Evolutionary conservation across 2,888 invertebrate species (phyloP).

Genomic region (Podabrus alpinus): DNA sequence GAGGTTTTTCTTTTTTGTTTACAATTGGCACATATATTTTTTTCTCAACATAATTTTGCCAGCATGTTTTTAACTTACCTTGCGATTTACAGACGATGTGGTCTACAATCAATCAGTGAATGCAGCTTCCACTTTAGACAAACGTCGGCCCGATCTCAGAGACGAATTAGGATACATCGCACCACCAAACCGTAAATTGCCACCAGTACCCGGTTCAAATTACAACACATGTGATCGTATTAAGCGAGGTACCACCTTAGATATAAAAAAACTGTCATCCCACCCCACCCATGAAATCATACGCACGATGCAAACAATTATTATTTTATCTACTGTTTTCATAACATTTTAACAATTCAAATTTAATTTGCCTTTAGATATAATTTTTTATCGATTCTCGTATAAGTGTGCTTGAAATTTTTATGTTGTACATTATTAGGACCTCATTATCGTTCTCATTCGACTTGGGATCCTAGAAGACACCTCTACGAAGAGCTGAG

Average conservation of each 20-base stretch:
- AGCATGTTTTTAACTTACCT: not conserved
- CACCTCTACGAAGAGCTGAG: constrained; percentile 90
- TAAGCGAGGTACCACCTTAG: constrained; percentile 90
- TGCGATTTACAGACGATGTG: constrained; percentile 73
- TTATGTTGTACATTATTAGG: constrained; percentile 46
- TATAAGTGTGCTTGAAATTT: constrained; percentile 33
- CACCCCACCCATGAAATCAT: constrained; percentile 19
- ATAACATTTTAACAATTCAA: not conserved
- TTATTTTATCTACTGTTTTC: constrained; percentile 5
- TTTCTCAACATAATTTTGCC: not conserved
- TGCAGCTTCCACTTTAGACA: constrained; percentile 72
- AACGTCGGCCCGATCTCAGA: constrained; percentile 79
- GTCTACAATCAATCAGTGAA: constrained; percentile 87
- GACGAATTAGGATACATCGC: constrained; percentile 93
- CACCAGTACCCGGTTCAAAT: constrained; percentile 90
- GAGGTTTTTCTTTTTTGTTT: not conserved
- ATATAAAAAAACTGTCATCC: constrained; percentile 63
- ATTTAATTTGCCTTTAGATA: not conserved
- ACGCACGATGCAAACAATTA: constrained; percentile 15
- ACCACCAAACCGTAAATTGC: constrained; percentile 88
- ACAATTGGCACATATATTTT: not conserved
- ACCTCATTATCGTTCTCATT: constrained; percentile 62
- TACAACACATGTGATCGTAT: constrained; percentile 93
- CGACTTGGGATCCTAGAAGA: constrained; percentile 88
- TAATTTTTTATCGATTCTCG: constrained; percentile 9